Evolutionary conservation across 2,888 invertebrate species (phyloP).

Genomic region (Harpalus rubripes): DNA sequence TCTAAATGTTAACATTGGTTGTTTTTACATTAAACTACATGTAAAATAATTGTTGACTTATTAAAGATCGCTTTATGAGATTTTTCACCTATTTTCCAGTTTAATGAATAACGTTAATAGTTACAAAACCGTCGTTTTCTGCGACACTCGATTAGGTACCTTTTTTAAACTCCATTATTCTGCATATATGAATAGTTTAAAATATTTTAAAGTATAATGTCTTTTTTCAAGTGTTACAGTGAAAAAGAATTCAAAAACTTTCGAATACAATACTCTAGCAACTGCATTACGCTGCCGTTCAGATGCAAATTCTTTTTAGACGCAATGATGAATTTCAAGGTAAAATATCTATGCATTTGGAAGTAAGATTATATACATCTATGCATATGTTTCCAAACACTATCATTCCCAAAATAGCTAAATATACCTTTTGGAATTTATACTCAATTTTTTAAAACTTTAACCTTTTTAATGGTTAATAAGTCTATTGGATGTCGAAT

Average conservation of each 20-base stretch:
- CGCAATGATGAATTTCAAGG: slow-evolving; percentile 18
- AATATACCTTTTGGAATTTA: neutral
- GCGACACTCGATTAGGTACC: neutral
- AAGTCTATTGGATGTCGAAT: too few species aligned
- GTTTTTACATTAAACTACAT: too few species aligned
- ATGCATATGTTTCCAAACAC: neutral
- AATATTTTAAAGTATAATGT: slow-evolving; percentile 1
- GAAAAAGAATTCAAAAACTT: neutral
- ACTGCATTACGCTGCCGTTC: neutral
- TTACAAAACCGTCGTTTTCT: too few species aligned
- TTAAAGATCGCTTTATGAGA: too few species aligned
- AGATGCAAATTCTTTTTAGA: slow-evolving; percentile 1
- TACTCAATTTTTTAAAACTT: neutral
- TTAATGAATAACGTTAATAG: too few species aligned
- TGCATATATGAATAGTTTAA: neutral
- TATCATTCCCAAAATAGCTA: neutral
- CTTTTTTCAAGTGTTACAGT: neutral
- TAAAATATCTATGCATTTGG: slow-evolving; percentile 36
- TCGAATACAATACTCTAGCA: neutral
- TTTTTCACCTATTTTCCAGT: too few species aligned
- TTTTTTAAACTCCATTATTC: neutral
- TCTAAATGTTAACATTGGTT: too few species aligned
- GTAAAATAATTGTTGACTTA: too few species aligned
- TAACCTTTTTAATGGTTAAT: too few species aligned
- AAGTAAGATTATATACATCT: neutral